Evolutionary conservation across 2,888 invertebrate species (phyloP), one percentile per base, ranked within the genome.

Genomic region (Hyposoter didymator): DNA sequence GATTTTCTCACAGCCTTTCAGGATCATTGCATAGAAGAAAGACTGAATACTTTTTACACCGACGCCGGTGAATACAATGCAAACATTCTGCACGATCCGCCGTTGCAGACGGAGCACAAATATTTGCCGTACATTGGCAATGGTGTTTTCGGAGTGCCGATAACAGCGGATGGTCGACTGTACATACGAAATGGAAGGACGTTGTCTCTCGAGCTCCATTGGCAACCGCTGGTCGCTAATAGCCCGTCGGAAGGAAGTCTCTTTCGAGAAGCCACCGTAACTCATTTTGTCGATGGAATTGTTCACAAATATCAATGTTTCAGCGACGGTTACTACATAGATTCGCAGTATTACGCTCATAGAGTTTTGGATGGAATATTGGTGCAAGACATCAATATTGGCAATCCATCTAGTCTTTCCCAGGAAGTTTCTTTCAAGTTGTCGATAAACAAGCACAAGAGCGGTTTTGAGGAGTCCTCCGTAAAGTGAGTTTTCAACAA

Each of bases 351-450:
- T 93, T 98, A 97, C 92, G 97, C 98, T 8, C 98, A 98, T 93
- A 95, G 98, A 89, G 96, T 96, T 8, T 95, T 97, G 81, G 97
- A 98, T 2, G 96, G 96, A 47, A 94, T 98, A 78, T 95, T 98
- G 89, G 96, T 98, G 49, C 98, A 98, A 94, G 97, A 97, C 92
- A 95, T 98, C 79, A 95, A 96, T 91, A 94, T 98, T 1, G 96
- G 96, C 45, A 98, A 98, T 92, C 97, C 97, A 0, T 95, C 96
- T 17, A 95, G 95, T 89, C 93, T 94, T 66, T 94, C 95, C 12
- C 95, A 96, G 84, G 95, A 95, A 49, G 93, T 97, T 52, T 95
- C 95, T 78, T 90, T 97, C 43, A 95, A 95, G 72, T 95, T 52
- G 95, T 95, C 74, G 17, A 73, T 66, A 1, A 84, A 84, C 28